phyloP scores from a whole-genome alignment of 2,797 vertebrate species.

The Petrocephalus schoutedeni region DNA sequence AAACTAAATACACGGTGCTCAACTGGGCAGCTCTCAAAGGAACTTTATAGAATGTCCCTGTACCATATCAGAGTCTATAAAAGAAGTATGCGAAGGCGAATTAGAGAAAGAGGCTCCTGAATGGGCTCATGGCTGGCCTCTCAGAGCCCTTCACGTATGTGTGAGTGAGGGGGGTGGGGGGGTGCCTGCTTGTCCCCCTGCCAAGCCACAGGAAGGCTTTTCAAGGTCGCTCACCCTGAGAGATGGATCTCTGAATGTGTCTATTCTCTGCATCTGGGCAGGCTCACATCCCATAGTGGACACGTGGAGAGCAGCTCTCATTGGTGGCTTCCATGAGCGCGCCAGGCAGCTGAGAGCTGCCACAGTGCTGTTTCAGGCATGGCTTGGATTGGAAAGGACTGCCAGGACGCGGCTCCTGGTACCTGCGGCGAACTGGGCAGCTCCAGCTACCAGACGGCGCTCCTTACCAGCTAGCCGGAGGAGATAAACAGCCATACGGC shows the following conservation, averaged over 20 bases:
- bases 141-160: not conserved
- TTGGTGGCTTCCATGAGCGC: not conserved
- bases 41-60: conserved; percentile 24
- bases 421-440: not conserved
- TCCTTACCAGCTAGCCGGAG: conserved; percentile 48
- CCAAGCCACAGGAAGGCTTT: conserved; percentile 43
- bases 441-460: not conserved
- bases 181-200: conserved; percentile 33
- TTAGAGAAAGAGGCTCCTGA: conserved; percentile 28
- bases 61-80: conserved; percentile 15
- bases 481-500: conserved; percentile 36
- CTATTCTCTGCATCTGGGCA: conserved; percentile 25
- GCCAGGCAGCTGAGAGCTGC: not conserved
- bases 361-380: not conserved
- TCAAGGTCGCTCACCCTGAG: conserved; percentile 43
- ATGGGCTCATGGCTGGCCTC: not conserved
- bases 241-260: conserved; percentile 38
- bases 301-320: not conserved
- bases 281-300: conserved; percentile 21
- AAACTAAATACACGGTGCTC: conserved; percentile 24
- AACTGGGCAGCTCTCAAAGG: conserved; percentile 19
- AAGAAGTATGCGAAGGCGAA: conserved; percentile 26
- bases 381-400: not conserved
- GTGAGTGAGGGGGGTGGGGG: conserved; percentile 34
- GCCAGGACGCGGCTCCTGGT: not conserved